Conservation (phyloP, 2,888 invertebrate genomes). For the Vandiemenella viatica region DNA sequence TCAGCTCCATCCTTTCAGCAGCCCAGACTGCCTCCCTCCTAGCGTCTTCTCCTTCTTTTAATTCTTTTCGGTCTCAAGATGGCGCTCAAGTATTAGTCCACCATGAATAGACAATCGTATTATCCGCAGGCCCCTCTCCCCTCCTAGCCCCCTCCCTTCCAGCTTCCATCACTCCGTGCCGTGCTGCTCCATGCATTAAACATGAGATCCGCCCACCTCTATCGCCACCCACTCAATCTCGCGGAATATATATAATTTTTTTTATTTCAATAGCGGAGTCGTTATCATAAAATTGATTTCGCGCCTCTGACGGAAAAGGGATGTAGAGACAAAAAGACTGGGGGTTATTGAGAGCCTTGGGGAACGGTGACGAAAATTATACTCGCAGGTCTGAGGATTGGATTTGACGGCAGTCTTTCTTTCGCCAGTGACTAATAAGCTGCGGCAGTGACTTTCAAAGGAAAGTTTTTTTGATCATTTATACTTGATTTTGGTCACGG, state of each 20-base stretch:
- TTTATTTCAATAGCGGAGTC: slow-evolving; percentile 6
- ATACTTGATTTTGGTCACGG: too few species aligned
- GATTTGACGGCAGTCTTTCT: too few species aligned
- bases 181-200: slow-evolving; percentile 7
- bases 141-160: too few species aligned
- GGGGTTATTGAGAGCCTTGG: too few species aligned
- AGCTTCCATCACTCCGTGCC: too few species aligned
- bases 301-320: slow-evolving; percentile 2
- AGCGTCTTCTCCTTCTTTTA: neutral
- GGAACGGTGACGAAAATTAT: too few species aligned
- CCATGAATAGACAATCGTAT: slow-evolving; percentile 12
- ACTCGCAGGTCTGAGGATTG: too few species aligned
- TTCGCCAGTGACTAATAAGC: too few species aligned
- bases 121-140: slow-evolving; percentile 6
- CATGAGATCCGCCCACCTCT: slow-evolving; percentile 4
- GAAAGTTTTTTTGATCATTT: too few species aligned
- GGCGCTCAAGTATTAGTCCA: slow-evolving; percentile 5
- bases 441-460: too few species aligned
- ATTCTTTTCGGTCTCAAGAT: slow-evolving; percentile 8
- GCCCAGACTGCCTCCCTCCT: slow-evolving; percentile 2
- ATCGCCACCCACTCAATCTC: neutral
- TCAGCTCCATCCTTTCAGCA: neutral
- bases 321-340: too few species aligned
- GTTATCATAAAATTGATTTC: slow-evolving; percentile 12
- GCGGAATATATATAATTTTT: neutral